phyloP scores from a whole-genome alignment of 2,113 vertebrate species.

The Elgaria multicarinata region DNA sequence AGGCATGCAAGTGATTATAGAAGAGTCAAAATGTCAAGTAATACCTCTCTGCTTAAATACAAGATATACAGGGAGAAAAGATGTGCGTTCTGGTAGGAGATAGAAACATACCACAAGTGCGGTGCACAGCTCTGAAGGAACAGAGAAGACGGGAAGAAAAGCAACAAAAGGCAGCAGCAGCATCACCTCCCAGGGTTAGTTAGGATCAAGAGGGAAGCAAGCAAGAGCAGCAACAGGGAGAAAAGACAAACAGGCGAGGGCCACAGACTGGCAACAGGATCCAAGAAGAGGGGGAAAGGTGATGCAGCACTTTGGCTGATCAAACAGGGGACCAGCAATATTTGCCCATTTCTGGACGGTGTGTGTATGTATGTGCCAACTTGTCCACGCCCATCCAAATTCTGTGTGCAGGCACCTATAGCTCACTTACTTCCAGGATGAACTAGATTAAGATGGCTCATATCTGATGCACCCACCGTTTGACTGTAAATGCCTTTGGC shows the following conservation, averaged over 20 bases:
- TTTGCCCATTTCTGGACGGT: not conserved
- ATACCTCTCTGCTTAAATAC: not conserved
- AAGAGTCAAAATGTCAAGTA: not conserved
- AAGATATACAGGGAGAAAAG: not conserved
- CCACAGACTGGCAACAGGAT: slow-evolving; percentile 17
- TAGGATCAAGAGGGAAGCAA: slow-evolving; percentile 25
- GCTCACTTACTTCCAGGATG: not conserved
- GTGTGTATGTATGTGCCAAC: too few species aligned
- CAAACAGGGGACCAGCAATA: too few species aligned
- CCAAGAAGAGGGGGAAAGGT: not conserved
- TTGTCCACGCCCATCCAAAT: too few species aligned
- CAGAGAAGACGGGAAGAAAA: slow-evolving; percentile 24
- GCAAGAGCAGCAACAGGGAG: slow-evolving; percentile 19
- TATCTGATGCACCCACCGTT: not conserved
- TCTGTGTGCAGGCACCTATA: not conserved
- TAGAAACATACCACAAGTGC: not conserved
- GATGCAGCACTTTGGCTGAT: not conserved
- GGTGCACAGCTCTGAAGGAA: slow-evolving; percentile 10
- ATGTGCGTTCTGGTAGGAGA: not conserved
- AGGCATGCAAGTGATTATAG: not conserved
- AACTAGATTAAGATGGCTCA: not conserved
- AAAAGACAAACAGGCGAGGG: slow-evolving; percentile 15
- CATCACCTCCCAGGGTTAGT: not conserved
- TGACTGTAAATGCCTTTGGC: not conserved
- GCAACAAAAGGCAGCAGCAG: slow-evolving; percentile 29